Evolutionary conservation across 2,113 vertebrate species (phyloP).

Genomic region (Candoia aspera): DNA sequence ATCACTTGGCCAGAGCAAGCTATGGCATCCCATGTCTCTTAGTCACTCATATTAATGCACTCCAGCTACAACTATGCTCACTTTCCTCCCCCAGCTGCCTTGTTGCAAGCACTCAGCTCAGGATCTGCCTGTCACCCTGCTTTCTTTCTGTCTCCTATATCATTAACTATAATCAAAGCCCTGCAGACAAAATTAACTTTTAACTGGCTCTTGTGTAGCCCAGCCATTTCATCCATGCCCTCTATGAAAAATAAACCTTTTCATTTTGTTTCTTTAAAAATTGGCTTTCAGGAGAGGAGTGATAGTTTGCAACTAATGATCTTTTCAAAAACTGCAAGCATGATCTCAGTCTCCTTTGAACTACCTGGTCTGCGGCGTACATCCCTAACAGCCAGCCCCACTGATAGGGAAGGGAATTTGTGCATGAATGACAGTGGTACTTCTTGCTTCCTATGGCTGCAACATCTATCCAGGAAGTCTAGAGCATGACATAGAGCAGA

Average conservation of each 20-base stretch:
- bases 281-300: neutral
- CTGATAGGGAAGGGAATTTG: neutral
- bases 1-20: neutral
- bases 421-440: neutral
- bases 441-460: neutral
- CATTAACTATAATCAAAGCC: conserved; percentile 18
- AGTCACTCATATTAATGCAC: neutral
- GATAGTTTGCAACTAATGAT: neutral
- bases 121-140: conserved; percentile 14
- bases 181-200: conserved; percentile 10
- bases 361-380: too few species aligned
- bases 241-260: neutral
- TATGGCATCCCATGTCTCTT: neutral
- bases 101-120: neutral
- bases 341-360: neutral
- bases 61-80: conserved; percentile 6
- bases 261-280: neutral
- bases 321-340: neutral
- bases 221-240: neutral
- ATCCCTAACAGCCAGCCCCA: neutral
- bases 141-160: conserved; percentile 4
- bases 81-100: neutral
- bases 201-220: neutral
- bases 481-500: neutral
- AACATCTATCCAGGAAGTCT: neutral